phyloP scores from a whole-genome alignment of 1,140 invertebrate species.

The Zophobas atratus region DNA sequence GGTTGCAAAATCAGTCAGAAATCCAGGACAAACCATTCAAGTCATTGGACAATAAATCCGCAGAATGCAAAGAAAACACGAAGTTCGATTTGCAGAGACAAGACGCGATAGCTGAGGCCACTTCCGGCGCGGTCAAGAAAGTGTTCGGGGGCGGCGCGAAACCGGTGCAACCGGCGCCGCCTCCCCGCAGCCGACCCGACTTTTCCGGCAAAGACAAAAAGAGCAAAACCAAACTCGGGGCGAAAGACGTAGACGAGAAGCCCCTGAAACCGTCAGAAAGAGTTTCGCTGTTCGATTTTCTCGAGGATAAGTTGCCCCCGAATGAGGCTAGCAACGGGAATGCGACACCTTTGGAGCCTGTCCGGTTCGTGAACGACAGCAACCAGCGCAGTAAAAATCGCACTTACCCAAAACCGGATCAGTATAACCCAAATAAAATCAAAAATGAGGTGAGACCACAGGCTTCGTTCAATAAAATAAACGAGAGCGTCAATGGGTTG shows the following conservation, averaged over 20 bases:
- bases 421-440: constrained; percentile 7
- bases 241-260: constrained; percentile 75
- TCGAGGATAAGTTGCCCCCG: constrained; percentile 85
- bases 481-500: constrained; percentile 34
- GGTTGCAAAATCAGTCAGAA: constrained; percentile 81
- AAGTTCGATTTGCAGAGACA: constrained; percentile 90
- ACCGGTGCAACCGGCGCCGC: constrained; percentile 73
- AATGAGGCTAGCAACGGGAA: constrained; percentile 53
- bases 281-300: constrained; percentile 89
- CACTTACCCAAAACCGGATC: not conserved
- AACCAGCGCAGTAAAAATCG: not conserved
- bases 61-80: constrained; percentile 75
- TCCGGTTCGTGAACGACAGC: constrained; percentile 7
- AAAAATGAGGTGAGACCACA: constrained; percentile 33
- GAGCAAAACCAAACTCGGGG: constrained; percentile 65
- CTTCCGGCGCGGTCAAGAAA: constrained; percentile 83
- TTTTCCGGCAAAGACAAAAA: constrained; percentile 67
- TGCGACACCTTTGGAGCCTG: too few relatives aligned
- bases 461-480: not conserved
- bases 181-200: constrained; percentile 39
- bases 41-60: constrained; percentile 76
- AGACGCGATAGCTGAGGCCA: constrained; percentile 90
- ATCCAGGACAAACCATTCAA: constrained; percentile 81
- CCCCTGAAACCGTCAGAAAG: constrained; percentile 84
- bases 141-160: constrained; percentile 83